Conservation (phyloP, 2,888 invertebrate genomes). For the Amphimallon solstitiale region DNA sequence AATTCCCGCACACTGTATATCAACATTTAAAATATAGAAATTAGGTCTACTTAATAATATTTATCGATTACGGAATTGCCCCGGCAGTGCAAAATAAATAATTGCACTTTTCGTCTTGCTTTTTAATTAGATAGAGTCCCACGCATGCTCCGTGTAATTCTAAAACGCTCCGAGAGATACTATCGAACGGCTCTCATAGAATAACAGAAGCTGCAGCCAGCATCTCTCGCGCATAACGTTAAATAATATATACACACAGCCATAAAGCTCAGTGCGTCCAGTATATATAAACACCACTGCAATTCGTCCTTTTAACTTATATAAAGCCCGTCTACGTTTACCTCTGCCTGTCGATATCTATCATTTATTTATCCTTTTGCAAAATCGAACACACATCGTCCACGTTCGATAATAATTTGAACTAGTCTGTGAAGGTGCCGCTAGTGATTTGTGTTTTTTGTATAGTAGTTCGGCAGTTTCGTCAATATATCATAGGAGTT, state of each 20-base stretch:
- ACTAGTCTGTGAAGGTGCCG: slow-evolving; percentile 19
- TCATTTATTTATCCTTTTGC: too few species aligned
- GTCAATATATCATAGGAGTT: slow-evolving; percentile 8
- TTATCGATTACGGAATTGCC: too few species aligned
- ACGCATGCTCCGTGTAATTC: slow-evolving; percentile 10
- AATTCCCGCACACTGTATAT: too few species aligned
- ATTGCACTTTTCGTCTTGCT: too few species aligned
- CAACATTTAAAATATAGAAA: too few species aligned
- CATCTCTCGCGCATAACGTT: slow-evolving; percentile 39
- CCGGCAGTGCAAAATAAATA: too few species aligned
- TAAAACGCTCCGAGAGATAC: slow-evolving; percentile 40
- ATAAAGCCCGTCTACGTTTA: too few species aligned
- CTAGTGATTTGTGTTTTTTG: slow-evolving; percentile 16
- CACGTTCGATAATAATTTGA: slow-evolving; percentile 36
- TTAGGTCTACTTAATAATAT: too few species aligned
- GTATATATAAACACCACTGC: not conserved
- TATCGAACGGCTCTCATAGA: slow-evolving; percentile 42
- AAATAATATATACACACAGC: slow-evolving; percentile 35
- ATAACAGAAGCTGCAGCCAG: slow-evolving; percentile 41
- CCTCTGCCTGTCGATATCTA: too few species aligned
- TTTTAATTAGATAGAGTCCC: too few species aligned
- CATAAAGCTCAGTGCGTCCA: slow-evolving; percentile 43
- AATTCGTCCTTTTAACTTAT: too few species aligned
- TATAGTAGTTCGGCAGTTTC: not conserved
- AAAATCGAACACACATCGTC: slow-evolving; percentile 12